phyloP scores from a whole-genome alignment of 1,140 invertebrate species.

The Drosophila yakuba region DNA sequence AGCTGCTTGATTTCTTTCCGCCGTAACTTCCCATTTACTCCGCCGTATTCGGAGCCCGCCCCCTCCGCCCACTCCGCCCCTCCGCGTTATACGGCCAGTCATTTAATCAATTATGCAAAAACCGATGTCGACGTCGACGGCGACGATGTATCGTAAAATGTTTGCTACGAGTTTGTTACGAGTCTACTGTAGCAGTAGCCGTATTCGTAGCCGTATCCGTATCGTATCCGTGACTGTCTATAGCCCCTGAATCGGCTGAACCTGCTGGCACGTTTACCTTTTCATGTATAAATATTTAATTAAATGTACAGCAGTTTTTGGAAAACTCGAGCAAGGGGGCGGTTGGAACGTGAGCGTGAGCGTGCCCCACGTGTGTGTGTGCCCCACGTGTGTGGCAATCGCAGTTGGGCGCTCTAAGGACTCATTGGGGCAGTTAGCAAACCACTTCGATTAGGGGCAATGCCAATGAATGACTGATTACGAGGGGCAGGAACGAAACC shows the following conservation, averaged over 20 bases:
- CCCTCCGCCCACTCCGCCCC: background rate
- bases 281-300: slow-evolving; percentile 80
- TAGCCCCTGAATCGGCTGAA: background rate
- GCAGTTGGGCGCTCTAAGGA: slow-evolving; percentile 56
- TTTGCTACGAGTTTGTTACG: slow-evolving; percentile 53
- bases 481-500: background rate
- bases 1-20: slow-evolving; percentile 41
- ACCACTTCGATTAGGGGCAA: slow-evolving; percentile 62
- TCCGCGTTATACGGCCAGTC: slow-evolving; percentile 69
- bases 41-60: background rate
- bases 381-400: slow-evolving; percentile 29
- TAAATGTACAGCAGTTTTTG: slow-evolving; percentile 75
- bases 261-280: slow-evolving; percentile 74
- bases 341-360: background rate
- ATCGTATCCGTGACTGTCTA: slow-evolving; percentile 37
- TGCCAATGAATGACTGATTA: slow-evolving; percentile 22
- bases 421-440: slow-evolving; percentile 57
- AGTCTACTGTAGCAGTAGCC: background rate
- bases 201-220: slow-evolving; percentile 1
- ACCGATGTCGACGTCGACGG: slow-evolving; percentile 64
- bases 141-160: slow-evolving; percentile 77
- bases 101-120: slow-evolving; percentile 83
- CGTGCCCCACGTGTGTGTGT: slow-evolving; percentile 1
- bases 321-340: slow-evolving; percentile 15
- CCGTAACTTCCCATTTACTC: slow-evolving; percentile 67